Conservation (phyloP, 2,797 vertebrate genomes). For the Antrozous pallidus region DNA sequence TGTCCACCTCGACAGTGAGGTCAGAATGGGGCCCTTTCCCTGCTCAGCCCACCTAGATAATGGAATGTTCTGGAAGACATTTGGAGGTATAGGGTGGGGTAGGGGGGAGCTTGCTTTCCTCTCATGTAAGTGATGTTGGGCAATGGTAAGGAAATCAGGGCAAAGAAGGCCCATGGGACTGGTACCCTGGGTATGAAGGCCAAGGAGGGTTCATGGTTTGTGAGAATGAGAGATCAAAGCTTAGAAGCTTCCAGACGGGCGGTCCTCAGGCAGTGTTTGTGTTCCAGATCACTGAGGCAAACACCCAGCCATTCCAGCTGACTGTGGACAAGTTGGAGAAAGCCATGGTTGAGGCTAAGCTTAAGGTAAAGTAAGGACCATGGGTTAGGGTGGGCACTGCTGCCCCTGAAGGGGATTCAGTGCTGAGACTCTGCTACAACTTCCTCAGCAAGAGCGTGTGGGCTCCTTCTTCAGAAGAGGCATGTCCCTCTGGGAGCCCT, state of each 20-base stretch:
- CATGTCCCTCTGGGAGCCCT: background rate
- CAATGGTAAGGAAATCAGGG: background rate
- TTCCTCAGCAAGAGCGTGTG: background rate
- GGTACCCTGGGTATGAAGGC: background rate
- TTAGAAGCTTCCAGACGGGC: background rate
- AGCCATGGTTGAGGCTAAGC: slow-evolving; percentile 84
- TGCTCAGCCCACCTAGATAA: too few relatives aligned
- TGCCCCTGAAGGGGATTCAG: background rate
- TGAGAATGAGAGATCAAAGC: background rate
- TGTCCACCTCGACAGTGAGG: too few relatives aligned
- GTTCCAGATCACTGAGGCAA: slow-evolving; percentile 82
- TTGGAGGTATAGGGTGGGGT: background rate
- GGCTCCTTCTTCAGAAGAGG: background rate
- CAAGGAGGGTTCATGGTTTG: background rate
- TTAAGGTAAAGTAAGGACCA: slow-evolving; percentile 82
- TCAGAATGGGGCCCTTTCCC: too few relatives aligned
- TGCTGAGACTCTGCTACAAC: background rate
- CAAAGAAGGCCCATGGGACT: background rate
- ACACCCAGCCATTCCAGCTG: slow-evolving; percentile 88
- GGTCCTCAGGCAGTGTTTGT: background rate
- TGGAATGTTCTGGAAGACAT: background rate
- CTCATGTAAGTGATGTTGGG: background rate
- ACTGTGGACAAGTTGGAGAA: slow-evolving; percentile 90
- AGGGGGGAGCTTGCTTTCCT: background rate
- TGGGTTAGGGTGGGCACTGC: background rate